These are phyloP conservation scores for Saccostrea echinata DNA, from an alignment of 1,140 invertebrate species.

Conservation along the genomic window DNA sequence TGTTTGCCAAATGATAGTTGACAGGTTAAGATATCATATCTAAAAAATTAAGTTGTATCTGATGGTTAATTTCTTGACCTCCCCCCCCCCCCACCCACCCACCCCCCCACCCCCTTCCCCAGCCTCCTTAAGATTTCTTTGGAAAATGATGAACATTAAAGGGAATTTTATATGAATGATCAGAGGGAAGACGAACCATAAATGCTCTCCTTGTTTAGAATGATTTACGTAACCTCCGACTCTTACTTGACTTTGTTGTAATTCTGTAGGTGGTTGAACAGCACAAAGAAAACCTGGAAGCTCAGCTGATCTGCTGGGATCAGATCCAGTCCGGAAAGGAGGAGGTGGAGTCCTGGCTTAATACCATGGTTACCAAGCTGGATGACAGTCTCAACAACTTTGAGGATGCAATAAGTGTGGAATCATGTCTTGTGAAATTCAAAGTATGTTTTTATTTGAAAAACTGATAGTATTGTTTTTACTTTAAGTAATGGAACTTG, in stretches of 20 bases:
- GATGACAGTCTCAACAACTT: slow-evolving; percentile 87
- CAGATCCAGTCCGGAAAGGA: slow-evolving; percentile 92
- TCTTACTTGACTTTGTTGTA: slow-evolving; percentile 70
- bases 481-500: too few relatives aligned
- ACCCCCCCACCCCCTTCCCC: too few relatives aligned
- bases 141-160: too few relatives aligned
- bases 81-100: too few relatives aligned
- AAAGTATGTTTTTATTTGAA: slow-evolving; percentile 78
- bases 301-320: slow-evolving; percentile 93
- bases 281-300: slow-evolving; percentile 87
- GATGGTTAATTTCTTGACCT: too few relatives aligned
- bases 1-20: too few relatives aligned
- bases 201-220: slow-evolving; percentile 4
- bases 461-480: too few relatives aligned
- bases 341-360: slow-evolving; percentile 91
- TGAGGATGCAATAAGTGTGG: slow-evolving; percentile 89
- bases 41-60: too few relatives aligned
- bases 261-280: slow-evolving; percentile 74
- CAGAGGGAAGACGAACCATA: too few relatives aligned
- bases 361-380: slow-evolving; percentile 88
- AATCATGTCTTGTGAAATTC: slow-evolving; percentile 89
- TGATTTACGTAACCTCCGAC: not conserved
- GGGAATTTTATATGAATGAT: too few relatives aligned
- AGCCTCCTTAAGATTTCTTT: too few relatives aligned
- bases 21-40: too few relatives aligned